A percentile compares a stretch with the other conserved stretches of the same genome.
Evolutionary conservation across 2,113 vertebrate genomes (phyloP).

Genomic region (Puffinus mauretanicus): DNA sequence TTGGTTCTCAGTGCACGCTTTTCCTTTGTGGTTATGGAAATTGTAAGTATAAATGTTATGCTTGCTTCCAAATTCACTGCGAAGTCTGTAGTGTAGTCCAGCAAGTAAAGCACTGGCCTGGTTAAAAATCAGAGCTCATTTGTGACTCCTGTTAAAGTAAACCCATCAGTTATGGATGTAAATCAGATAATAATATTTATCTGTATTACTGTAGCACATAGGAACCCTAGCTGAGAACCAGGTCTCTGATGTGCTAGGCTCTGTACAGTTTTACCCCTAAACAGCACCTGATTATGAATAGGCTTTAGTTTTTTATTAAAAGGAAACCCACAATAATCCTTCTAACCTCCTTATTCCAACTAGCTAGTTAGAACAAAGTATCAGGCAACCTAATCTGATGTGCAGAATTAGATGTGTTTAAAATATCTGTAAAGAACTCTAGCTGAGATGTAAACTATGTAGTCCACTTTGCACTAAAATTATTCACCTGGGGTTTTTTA

Average conservation of each 20-base stretch:
- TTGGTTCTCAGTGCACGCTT: conserved; percentile 30
- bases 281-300: background rate
- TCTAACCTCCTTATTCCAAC: background rate
- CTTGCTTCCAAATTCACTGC: conserved; percentile 29
- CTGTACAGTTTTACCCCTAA: conserved; percentile 25
- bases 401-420: conserved; percentile 47
- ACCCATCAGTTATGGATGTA: conserved; percentile 7
- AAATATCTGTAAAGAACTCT: conserved; percentile 41
- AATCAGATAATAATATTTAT: background rate
- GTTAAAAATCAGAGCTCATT: conserved; percentile 30
- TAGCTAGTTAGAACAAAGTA: conserved; percentile 27
- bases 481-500: conserved; percentile 6
- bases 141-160: conserved; percentile 40
- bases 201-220: background rate
- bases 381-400: conserved; percentile 10
- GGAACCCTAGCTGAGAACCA: background rate
- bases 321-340: background rate
- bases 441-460: conserved; percentile 48
- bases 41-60: conserved; percentile 19
- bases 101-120: conserved; percentile 15
- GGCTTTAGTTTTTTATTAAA: conserved; percentile 11
- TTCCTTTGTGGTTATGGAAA: conserved; percentile 47
- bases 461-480: conserved; percentile 56
- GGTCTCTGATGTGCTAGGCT: background rate
- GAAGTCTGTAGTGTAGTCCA: conserved; percentile 26